Percentiles rank a stretch among this genome's conserved stretches.
phyloP scores from a whole-genome alignment of 92 coral and sea anemone genomes.

The Chrysogorgia sp. region DNA sequence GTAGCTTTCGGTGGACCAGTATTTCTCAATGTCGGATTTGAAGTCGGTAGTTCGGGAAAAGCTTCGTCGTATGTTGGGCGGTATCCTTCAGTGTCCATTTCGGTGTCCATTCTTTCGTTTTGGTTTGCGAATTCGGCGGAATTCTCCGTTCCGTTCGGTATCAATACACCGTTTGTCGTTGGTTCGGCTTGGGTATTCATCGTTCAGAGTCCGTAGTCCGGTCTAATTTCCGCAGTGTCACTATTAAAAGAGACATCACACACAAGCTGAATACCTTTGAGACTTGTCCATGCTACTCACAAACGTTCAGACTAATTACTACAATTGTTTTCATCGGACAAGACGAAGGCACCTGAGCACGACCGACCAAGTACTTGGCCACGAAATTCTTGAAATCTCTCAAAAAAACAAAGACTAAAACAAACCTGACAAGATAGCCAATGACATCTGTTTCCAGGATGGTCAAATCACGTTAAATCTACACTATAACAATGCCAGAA shows the following conservation, averaged over 20 bases:
- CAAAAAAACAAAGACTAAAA: background rate
- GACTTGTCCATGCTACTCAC: background rate
- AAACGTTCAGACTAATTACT: background rate
- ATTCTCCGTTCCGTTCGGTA: conserved; percentile 52
- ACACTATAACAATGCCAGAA: conserved; percentile 16
- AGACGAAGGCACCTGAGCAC: too few relatives aligned
- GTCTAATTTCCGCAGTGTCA: conserved; percentile 99
- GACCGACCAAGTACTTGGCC: too few relatives aligned
- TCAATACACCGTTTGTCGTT: conserved; percentile 24
- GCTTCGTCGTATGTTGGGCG: conserved; percentile 99
- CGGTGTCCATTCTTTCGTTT: conserved; percentile 66
- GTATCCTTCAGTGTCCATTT: conserved; percentile 75
- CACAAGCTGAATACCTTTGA: background rate
- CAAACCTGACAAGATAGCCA: conserved; percentile 37
- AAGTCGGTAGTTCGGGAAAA: conserved; percentile 90
- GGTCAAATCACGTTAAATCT: conserved; percentile 22
- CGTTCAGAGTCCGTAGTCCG: conserved; percentile 90
- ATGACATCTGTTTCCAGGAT: conserved; percentile 46
- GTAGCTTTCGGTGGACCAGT: conserved; percentile 66
- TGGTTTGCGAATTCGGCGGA: conserved; percentile 55
- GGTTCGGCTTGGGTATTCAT: conserved; percentile 43
- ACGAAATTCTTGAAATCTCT: background rate
- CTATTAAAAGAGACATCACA: conserved; percentile 48
- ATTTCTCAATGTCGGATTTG: conserved; percentile 58
- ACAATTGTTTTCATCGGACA: too few relatives aligned